These are phyloP conservation scores for Tinamus major DNA, from an alignment of 2,797 vertebrate species.

Conservation along the genomic window DNA sequence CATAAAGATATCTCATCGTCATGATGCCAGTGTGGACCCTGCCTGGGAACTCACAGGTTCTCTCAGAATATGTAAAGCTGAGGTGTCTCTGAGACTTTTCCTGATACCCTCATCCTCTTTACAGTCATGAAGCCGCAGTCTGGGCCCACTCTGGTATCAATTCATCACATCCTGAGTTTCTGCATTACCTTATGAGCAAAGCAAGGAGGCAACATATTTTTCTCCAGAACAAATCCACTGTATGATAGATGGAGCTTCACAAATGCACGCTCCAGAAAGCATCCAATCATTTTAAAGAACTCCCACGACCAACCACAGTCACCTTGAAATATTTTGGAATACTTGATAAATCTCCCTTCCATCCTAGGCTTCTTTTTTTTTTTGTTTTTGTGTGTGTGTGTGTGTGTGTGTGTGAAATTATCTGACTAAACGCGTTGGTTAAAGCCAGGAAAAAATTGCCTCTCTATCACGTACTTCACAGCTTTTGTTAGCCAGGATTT, in stretches of 20 bases:
- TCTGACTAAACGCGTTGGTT: background rate
- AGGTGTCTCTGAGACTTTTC: background rate
- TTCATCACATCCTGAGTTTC: constrained; percentile 44
- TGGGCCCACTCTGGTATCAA: background rate
- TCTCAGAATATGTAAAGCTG: background rate
- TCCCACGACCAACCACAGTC: background rate
- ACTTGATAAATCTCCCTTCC: constrained; percentile 43
- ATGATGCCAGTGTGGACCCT: background rate
- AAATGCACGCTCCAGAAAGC: constrained; percentile 44
- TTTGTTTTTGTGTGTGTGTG: too few species aligned
- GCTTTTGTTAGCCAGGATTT: background rate
- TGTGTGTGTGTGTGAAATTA: background rate
- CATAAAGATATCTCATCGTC: background rate
- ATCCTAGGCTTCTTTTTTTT: background rate
- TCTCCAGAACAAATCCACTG: constrained; percentile 42
- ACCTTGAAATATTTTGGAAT: constrained; percentile 62
- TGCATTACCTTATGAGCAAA: constrained; percentile 29
- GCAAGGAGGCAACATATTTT: constrained; percentile 47
- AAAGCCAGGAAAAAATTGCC: background rate
- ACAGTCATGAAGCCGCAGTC: background rate
- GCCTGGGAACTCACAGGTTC: background rate
- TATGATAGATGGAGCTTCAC: constrained; percentile 63
- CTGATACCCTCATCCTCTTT: background rate
- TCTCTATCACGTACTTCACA: background rate
- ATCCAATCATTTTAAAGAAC: constrained; percentile 66